Evolutionary conservation across 2,888 invertebrate species (phyloP), one percentile per base, ranked within the genome.

Genomic region (Lysandra bellargus): DNA sequence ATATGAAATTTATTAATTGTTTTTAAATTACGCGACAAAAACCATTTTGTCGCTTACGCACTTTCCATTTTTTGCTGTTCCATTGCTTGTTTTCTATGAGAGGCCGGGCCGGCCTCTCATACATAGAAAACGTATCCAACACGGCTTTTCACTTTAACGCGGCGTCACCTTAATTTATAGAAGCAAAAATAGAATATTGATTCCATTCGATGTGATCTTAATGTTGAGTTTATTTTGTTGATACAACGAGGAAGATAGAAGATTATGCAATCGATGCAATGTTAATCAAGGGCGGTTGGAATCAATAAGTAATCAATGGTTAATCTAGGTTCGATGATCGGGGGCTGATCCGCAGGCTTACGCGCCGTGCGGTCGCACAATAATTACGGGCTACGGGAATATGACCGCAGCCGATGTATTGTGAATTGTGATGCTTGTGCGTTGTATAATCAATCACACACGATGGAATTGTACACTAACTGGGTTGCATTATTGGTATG

Each of bases 271-370:
- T 64, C 64, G 30, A 30, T 30, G 64, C 30, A 64, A 64, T 64
- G 64, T 64, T 30, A 64, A 64, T 64, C 64, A 30, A 61, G 64
- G 64, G 64, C 64, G 64, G 64, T 3, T 9, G 30, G 64, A 23
- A 64, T 30, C 64, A 64, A 64, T 64, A 64, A 64, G 64, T 30
- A 64, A 64, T 64, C 64, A 64, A 64, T 12, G 30, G 64, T 64
- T 64, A 64, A 64, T 64, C 64, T 64, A 64, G 30, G 64, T 64
- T 12, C 23, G 64, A 64, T 64, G 9, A 64, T 64, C 64, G 23
- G 64, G 30, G 12, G 64, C 23, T 64, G 30, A 64, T 64, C 64
- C 64, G 64, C 64, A 30, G 9, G 30, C 61, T 64, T 30, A 30
- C 30, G 64, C 64, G 23, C 30, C 64, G 64, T 64, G 64, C 23